Evolutionary conservation across 2,888 invertebrate genomes (phyloP).

Genomic region (Eupsilia transversa): DNA sequence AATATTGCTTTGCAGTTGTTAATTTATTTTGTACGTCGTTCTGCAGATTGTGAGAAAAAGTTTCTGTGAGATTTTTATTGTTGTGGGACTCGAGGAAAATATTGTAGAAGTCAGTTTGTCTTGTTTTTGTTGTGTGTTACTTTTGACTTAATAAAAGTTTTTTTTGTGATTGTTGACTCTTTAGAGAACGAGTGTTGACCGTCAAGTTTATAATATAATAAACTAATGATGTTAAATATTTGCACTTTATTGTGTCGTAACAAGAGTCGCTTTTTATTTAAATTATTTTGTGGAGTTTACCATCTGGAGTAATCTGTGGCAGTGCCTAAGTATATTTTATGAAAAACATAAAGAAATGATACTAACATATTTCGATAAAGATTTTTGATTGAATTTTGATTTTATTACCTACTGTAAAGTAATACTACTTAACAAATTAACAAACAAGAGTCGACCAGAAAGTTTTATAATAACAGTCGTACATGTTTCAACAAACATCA

Average conservation of each 20-base stretch:
- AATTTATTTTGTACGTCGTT: slow-evolving; percentile 16
- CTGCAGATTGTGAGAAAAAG: not conserved
- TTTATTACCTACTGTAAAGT: too few relatives aligned
- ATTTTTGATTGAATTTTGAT: not conserved
- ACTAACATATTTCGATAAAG: not conserved
- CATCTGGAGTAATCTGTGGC: too few relatives aligned
- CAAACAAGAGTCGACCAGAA: not conserved
- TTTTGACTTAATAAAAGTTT: not conserved
- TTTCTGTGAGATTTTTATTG: slow-evolving; percentile 1
- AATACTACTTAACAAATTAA: not conserved
- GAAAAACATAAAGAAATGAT: too few relatives aligned
- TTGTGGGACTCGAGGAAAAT: not conserved
- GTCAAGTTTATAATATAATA: not conserved
- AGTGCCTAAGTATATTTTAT: not conserved
- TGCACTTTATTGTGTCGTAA: not conserved
- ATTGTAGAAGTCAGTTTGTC: not conserved
- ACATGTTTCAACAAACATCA: slow-evolving; percentile 24
- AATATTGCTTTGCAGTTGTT: slow-evolving; percentile 28
- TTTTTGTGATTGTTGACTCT: not conserved
- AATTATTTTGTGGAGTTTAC: too few relatives aligned
- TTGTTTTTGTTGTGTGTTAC: not conserved
- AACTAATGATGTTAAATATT: not conserved
- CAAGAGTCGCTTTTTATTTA: too few relatives aligned
- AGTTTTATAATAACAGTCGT: slow-evolving; percentile 14
- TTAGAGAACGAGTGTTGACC: not conserved